Evolutionary conservation across 2,113 vertebrate genomes (phyloP).

Genomic region (Tretioscincus oriximinensis): DNA sequence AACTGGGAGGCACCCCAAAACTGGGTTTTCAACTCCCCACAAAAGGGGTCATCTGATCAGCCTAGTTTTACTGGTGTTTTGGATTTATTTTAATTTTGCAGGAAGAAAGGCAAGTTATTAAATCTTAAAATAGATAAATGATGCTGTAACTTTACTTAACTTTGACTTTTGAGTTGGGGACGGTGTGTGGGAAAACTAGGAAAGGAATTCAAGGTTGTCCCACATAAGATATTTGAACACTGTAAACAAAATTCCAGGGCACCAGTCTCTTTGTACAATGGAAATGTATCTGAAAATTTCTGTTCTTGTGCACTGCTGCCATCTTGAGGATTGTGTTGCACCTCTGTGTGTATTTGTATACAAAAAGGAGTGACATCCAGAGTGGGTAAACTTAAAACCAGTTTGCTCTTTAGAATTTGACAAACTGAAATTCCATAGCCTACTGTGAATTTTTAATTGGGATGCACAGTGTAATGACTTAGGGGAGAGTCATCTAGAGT

Average conservation of each 20-base stretch:
- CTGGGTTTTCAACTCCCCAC: too few species aligned
- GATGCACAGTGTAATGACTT: neutral
- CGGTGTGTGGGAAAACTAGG: neutral
- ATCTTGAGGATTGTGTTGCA: constrained; percentile 9
- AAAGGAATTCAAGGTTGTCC: neutral
- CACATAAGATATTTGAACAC: neutral
- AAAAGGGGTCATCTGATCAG: too few species aligned
- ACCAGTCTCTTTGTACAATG: neutral
- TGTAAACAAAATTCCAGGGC: neutral
- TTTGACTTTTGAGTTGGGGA: neutral
- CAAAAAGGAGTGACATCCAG: neutral
- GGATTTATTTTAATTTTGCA: too few species aligned
- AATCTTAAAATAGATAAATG: neutral
- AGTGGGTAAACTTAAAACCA: neutral
- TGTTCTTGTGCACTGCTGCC: constrained; percentile 23
- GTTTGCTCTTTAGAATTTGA: neutral
- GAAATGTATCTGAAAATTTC: neutral
- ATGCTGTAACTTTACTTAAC: neutral
- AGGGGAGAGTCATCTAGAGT: too few species aligned
- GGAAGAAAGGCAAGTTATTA: too few species aligned
- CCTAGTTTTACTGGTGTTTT: too few species aligned
- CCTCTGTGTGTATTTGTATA: neutral
- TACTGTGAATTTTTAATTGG: neutral
- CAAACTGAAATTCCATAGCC: neutral
- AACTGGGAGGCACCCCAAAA: too few species aligned